Percentiles rank a stretch among this genome's conserved stretches.
Conservation (phyloP, 2,113 vertebrate species). For the Leucosticte australis region DNA sequence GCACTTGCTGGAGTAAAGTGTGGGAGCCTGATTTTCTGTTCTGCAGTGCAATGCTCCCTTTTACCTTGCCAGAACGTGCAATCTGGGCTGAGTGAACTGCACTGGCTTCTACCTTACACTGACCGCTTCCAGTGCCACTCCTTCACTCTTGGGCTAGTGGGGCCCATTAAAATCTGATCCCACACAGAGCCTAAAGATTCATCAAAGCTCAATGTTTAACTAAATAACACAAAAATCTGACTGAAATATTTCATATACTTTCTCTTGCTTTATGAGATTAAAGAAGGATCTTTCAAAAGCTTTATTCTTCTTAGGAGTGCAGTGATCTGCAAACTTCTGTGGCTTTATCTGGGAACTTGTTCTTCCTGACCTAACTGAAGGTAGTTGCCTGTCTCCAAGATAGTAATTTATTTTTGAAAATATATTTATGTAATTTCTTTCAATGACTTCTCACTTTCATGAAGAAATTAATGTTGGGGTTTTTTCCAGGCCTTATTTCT, state of each 20-base stretch:
- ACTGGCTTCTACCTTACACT: not conserved
- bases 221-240: not conserved
- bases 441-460: not conserved
- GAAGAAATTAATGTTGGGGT: accelerated
- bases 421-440: not conserved
- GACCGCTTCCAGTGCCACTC: not conserved
- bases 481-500: not conserved
- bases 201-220: not conserved
- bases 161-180: not conserved
- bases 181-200: not conserved
- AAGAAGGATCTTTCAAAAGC: not conserved
- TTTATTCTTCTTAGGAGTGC: not conserved
- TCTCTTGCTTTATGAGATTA: not conserved
- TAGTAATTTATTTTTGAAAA: not conserved
- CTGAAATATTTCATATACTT: not conserved
- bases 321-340: not conserved
- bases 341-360: not conserved
- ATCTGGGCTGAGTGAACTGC: not conserved
- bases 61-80: not conserved
- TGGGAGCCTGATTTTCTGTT: not conserved
- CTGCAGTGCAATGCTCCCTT: not conserved
- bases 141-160: not conserved
- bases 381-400: not conserved
- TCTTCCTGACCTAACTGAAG: not conserved
- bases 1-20: not conserved